A percentile compares a stretch with the other conserved stretches of the same genome.
These are phyloP conservation scores for Nebria brevicollis DNA, from an alignment of 2,888 invertebrate species.

Conservation along the genomic window DNA sequence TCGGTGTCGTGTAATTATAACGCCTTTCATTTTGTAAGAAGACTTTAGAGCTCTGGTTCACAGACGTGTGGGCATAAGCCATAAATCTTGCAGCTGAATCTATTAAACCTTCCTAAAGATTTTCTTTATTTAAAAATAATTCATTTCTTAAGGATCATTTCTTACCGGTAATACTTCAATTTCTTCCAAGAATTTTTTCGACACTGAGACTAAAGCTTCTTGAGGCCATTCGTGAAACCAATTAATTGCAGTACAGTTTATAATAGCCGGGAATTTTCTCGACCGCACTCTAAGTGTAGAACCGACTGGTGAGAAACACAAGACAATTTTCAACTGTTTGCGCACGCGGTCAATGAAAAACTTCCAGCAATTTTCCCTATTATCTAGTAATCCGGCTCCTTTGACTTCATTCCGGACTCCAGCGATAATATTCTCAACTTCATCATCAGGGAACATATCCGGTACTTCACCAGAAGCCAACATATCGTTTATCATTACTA, in stretches of 20 bases:
- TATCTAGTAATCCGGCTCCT: conserved; percentile 89
- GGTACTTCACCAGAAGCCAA: conserved; percentile 96
- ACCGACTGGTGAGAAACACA: conserved; percentile 97
- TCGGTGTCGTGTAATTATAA: conserved; percentile 97
- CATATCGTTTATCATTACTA: conserved; percentile 95
- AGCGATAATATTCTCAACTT: conserved; percentile 92
- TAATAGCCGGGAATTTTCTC: conserved; percentile 94
- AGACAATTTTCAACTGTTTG: conserved; percentile 88
- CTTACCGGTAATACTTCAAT: conserved; percentile 74
- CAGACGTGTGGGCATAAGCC: conserved; percentile 94
- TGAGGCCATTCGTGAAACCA: conserved; percentile 99
- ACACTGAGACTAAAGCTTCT: conserved; percentile 94
- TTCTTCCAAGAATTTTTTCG: conserved; percentile 86
- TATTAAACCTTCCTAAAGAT: conserved; percentile 71
- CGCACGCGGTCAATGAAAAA: conserved; percentile 96
- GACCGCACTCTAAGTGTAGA: conserved; percentile 91
- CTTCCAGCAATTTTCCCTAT: conserved; percentile 96
- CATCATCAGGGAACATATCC: conserved; percentile 95
- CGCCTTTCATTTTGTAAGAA: conserved; percentile 91
- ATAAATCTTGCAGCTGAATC: conserved; percentile 92
- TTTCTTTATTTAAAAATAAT: conserved; percentile 26
- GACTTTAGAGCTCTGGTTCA: conserved; percentile 87
- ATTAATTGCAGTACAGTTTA: conserved; percentile 94
- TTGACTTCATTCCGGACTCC: conserved; percentile 81
- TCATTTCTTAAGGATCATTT: conserved; percentile 21